Conservation (phyloP, 2,797 vertebrate genomes). For the Ibycter americanus region DNA sequence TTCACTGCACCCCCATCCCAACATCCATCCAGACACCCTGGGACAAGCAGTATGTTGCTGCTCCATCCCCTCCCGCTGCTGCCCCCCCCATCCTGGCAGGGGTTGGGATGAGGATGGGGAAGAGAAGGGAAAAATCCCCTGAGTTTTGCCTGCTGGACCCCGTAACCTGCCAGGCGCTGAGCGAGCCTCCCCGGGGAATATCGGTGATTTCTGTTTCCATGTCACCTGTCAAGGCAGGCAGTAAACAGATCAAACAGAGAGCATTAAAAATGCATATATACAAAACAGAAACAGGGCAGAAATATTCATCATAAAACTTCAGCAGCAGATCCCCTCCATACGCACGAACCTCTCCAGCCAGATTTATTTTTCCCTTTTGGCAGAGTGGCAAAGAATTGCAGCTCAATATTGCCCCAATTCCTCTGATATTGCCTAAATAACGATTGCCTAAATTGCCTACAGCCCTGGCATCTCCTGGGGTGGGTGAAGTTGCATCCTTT, state of each 20-base stretch:
- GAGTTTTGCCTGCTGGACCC: background rate
- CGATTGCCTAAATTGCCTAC: background rate
- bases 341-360: accelerated
- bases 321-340: accelerated
- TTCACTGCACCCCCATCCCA: background rate
- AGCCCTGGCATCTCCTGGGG: accelerated
- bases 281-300: background rate
- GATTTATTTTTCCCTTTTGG: background rate
- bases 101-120: background rate
- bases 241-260: background rate
- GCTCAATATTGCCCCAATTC: accelerated
- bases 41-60: accelerated
- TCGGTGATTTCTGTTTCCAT: background rate
- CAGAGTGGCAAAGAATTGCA: background rate
- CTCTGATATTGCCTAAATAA: background rate
- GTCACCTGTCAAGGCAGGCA: background rate
- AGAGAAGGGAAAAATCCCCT: background rate
- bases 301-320: background rate
- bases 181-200: accelerated
- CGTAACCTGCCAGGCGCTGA: background rate
- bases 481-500: background rate
- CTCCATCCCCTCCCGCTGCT: background rate
- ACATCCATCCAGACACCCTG: background rate
- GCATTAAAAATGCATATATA: background rate
- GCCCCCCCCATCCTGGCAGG: background rate